Evolutionary conservation across 2,888 invertebrate genomes (phyloP), one percentile per base, ranked within the genome.

Genomic region (Acheta domesticus): DNA sequence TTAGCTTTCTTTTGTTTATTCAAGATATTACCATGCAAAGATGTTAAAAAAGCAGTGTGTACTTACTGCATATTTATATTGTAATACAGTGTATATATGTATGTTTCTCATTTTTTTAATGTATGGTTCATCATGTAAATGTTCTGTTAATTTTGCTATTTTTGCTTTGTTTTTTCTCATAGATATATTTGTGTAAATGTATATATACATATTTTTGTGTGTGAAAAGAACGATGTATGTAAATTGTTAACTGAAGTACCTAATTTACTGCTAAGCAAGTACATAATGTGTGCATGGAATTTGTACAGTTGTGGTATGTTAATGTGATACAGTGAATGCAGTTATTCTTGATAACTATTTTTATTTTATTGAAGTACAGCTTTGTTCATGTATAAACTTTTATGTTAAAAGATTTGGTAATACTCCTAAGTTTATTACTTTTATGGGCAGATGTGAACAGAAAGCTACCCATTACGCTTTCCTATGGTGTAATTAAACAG

Each of bases 61-160:
- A 19, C 62, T 62, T 62, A 62, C n/a, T 62, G 62, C n/a, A 62
- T 62, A 62, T 62, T 62, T 62, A 62, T 62, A 62, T 62, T 62
- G 62, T 62, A n/a, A 62, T 62, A 62, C 62, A 19, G 62, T 62
- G 62, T 62, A 62, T 62, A 62, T 62, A 62, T 62, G 62, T 62
- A 62, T 19, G 62, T 19, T 62, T n/a, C 62, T 62, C n/a, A 62
- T 62, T 62, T 62, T 14, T 62, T 62, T n/a, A 62, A 62, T 62
- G n/a, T 62, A n/a, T 19, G 62, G 62, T 62, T 62, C n/a, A 62
- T 5, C 62, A 19, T 62, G 62, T 62, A 62, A 62, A 62, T 62
- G 62, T 62, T 62, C 62, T 62, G 62, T 62, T 62, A 62, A 62
- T 62, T 62, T 62, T 62, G n/a, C 62, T 19, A 62, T 62, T 62